These are phyloP conservation scores for Paramormyrops hopkinsi DNA, from an alignment of 2,797 vertebrate species.

Conservation along the genomic window DNA sequence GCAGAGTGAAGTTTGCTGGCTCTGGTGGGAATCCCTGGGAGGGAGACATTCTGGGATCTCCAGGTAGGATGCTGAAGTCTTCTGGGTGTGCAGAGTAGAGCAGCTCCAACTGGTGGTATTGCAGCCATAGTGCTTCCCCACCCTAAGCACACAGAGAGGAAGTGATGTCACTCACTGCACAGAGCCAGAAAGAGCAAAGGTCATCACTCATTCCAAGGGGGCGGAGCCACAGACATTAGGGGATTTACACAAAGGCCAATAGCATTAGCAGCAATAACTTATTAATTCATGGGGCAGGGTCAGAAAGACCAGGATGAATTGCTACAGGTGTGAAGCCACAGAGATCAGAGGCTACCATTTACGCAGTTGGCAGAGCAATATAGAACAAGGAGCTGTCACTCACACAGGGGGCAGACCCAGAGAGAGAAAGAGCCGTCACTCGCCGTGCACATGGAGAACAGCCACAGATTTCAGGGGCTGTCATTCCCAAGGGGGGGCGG, in stretches of 20 bases:
- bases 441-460: neutral
- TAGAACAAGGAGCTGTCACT: neutral
- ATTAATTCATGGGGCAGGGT: neutral
- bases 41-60: slow-evolving; percentile 42
- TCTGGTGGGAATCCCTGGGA: slow-evolving; percentile 50
- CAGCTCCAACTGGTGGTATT: slow-evolving; percentile 62
- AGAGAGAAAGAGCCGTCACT: neutral
- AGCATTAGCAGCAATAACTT: neutral
- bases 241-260: neutral
- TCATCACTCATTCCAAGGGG: neutral
- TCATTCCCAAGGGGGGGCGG: neutral
- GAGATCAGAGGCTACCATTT: neutral
- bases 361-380: neutral
- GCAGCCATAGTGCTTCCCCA: slow-evolving; percentile 54
- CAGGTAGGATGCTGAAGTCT: slow-evolving; percentile 57
- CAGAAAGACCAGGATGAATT: neutral
- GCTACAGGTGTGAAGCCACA: neutral
- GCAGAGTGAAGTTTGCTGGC: slow-evolving; percentile 65
- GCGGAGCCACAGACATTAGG: neutral
- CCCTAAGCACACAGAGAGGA: slow-evolving; percentile 41
- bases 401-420: neutral
- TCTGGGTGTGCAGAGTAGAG: slow-evolving; percentile 57
- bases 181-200: neutral
- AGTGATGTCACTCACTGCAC: neutral
- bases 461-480: neutral